phyloP scores from a whole-genome alignment of 2,113 vertebrate species.

The Beaufortia kweichowensis region DNA sequence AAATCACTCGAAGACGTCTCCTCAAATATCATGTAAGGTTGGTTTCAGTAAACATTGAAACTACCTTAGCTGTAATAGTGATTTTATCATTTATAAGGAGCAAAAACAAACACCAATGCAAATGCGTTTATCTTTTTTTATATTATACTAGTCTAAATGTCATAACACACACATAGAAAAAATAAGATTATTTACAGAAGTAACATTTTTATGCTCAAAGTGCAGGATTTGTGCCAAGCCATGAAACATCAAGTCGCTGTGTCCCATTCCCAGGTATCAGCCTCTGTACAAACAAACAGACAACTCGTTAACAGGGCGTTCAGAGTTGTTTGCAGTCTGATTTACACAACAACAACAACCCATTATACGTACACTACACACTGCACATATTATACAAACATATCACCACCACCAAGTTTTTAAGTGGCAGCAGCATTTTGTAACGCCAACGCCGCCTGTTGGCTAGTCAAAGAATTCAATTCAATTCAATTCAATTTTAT shows the following conservation, averaged over 20 bases:
- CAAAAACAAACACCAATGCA: background rate
- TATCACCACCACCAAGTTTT: too few species aligned
- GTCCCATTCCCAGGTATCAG: constrained; percentile 41
- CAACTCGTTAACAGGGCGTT: constrained; percentile 48
- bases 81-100: background rate
- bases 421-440: too few species aligned
- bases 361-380: background rate
- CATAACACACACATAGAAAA: background rate
- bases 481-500: too few species aligned
- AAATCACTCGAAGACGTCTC: background rate
- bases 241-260: constrained; percentile 35
- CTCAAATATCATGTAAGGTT: background rate
- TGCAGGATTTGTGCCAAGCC: constrained; percentile 31
- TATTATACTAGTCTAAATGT: background rate
- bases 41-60: background rate
- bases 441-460: background rate
- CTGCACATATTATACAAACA: too few species aligned
- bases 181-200: constrained; percentile 64
- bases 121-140: too few species aligned
- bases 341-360: background rate
- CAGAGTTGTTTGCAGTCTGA: constrained; percentile 23
- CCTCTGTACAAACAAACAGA: constrained; percentile 62
- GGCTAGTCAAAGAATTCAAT: background rate
- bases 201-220: constrained; percentile 49
- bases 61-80: too few species aligned